Evolutionary conservation across 2,888 invertebrate genomes (phyloP), one percentile per base, ranked within the genome.

Genomic region (Darwinula stevensoni): DNA sequence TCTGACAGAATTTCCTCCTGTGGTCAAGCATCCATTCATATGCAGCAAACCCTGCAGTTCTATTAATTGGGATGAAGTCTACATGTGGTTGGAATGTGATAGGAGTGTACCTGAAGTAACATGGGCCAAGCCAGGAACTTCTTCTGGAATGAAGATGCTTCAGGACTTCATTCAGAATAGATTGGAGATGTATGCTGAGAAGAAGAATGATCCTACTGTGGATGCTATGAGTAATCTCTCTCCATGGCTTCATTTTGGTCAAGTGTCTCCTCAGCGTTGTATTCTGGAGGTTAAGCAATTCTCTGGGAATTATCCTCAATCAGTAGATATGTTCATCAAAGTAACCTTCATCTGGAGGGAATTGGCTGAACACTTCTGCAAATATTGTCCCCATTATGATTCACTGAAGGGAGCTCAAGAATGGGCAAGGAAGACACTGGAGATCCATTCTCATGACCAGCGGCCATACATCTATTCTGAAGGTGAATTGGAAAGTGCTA

Each of bases 221-320:
- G 57, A 72, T 47, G 69, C 62, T 1, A 48, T 70, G 4, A 82
- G 82, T 39, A 69, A 76, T 46, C 53, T 84, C 27, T 82, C 84
- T 1, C 84, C 82, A 0, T 84, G 80, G 78, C 65, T 75, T 45
- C 76, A 82, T 54, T 84, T 78, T 57, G n/a, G n/a, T n/a, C 75
- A 76, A 45, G 66, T 84, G 39, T 74, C 80, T 13, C 69, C 70
- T 0, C 82, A 82, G 45, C 56, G 82, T 33, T 67, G 69, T 39
- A 65, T 73, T 3, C 51, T 82, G 13, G 67, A 66, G 45, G 68
- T 72, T 0, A 60, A 63, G 38, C 58, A 64, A 35, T 61, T 60
- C 37, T 63, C 64, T 41, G 48, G 58, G 0, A 57, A 63, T 28
- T 53, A 60, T 44, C 61, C 63, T 4, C 65, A 69, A 39, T 66